Conservation (phyloP, 1,140 invertebrate species). For the Bombyx mandarina region DNA sequence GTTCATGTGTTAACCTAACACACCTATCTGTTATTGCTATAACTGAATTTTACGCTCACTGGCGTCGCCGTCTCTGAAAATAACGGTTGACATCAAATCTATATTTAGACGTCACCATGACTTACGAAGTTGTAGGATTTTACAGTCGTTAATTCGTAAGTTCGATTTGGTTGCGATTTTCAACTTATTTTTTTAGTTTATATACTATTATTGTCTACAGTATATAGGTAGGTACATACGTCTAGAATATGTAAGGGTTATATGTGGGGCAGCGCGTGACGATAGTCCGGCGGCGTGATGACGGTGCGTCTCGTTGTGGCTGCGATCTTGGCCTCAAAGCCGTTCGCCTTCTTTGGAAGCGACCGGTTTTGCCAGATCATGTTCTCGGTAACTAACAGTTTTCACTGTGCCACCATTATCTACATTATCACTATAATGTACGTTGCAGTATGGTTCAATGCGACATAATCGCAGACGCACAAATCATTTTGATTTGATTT, state of each 20-base stretch:
- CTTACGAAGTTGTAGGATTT: too few species aligned
- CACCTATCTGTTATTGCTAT: too few species aligned
- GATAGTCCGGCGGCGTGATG: constrained; percentile 20
- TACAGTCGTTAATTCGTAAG: too few species aligned
- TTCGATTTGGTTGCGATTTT: too few species aligned
- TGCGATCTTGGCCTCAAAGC: constrained; percentile 52
- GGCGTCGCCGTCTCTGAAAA: too few species aligned
- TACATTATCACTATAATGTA: constrained; percentile 5
- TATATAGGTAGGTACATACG: too few species aligned
- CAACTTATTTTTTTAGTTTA: too few species aligned
- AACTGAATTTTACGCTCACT: too few species aligned
- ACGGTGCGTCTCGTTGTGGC: constrained; percentile 11
- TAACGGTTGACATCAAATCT: too few species aligned
- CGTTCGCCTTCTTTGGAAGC: constrained; percentile 62
- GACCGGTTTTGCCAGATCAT: constrained; percentile 54
- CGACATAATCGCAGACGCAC: constrained; percentile 6
- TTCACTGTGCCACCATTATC: constrained; percentile 34
- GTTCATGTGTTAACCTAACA: too few species aligned
- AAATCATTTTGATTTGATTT: constrained; percentile 13
- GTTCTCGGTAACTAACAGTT: constrained; percentile 43
- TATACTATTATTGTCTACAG: too few species aligned
- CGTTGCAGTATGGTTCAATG: constrained; percentile 4
- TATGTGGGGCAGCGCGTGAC: constrained; percentile 37
- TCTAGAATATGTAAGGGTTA: constrained; percentile 12
- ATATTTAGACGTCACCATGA: too few species aligned